These are phyloP conservation scores for Brachyptera risi DNA, from an alignment of 2,888 invertebrate genomes.

Conservation along the genomic window DNA sequence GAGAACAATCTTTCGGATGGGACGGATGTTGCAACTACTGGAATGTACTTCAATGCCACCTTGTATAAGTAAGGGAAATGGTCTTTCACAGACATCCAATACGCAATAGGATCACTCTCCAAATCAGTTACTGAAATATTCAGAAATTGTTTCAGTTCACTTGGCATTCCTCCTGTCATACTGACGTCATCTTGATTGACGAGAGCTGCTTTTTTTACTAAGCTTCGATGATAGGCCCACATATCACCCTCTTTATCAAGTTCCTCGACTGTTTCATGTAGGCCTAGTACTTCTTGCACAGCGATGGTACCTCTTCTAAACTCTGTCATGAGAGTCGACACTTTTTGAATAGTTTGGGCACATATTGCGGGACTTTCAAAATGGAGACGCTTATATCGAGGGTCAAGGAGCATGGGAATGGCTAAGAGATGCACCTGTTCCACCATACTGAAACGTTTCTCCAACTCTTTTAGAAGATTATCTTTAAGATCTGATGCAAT, in stretches of 20 bases:
- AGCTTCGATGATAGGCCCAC: not conserved
- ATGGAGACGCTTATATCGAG: constrained; percentile 39
- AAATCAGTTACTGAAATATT: not conserved
- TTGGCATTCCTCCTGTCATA: not conserved
- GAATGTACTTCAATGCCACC: constrained; percentile 10
- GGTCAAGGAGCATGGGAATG: constrained; percentile 37
- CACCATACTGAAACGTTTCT: constrained; percentile 2
- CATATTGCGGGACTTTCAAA: constrained; percentile 35
- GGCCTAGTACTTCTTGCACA: not conserved
- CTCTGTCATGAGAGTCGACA: constrained; percentile 21
- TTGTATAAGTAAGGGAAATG: not conserved
- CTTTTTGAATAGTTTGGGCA: constrained; percentile 29
- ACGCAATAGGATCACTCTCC: not conserved
- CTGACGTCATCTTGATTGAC: not conserved
- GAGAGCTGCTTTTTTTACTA: not conserved
- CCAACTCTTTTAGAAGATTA: constrained; percentile 5
- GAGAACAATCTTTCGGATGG: constrained; percentile 11
- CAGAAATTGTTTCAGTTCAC: constrained; percentile 9
- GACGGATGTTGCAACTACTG: constrained; percentile 9
- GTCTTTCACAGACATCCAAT: not conserved
- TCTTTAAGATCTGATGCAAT: not conserved
- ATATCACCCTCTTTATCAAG: not conserved
- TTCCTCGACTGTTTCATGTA: not conserved
- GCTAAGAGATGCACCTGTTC: constrained; percentile 32
- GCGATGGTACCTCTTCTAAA: not conserved